Evolutionary conservation across 2,888 invertebrate species (phyloP).

Genomic region (Leucophenga maculata): DNA sequence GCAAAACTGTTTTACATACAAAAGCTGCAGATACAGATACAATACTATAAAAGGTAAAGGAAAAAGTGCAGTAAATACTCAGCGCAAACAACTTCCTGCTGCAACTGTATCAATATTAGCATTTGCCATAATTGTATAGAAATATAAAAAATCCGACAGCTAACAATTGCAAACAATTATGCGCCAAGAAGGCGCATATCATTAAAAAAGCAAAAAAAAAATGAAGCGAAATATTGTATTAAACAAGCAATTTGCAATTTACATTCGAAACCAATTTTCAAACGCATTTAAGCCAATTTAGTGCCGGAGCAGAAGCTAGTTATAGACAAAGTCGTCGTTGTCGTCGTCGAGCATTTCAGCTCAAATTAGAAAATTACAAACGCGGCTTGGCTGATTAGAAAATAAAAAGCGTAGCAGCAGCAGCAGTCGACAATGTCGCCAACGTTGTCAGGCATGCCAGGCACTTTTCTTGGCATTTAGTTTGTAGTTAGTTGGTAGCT

Average conservation of each 20-base stretch:
- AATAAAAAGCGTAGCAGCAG: slow-evolving; percentile 48
- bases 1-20: not conserved
- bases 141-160: slow-evolving; percentile 5
- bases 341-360: slow-evolving; percentile 24
- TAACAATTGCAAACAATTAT: slow-evolving; percentile 20
- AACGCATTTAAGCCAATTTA: slow-evolving; percentile 33
- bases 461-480: slow-evolving; percentile 26
- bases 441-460: slow-evolving; percentile 39
- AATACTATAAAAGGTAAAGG: too few relatives aligned
- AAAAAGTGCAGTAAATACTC: too few relatives aligned
- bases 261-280: slow-evolving; percentile 45
- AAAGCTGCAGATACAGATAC: not conserved
- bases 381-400: slow-evolving; percentile 56
- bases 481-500: slow-evolving; percentile 38
- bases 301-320: slow-evolving; percentile 34
- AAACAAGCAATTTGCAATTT: slow-evolving; percentile 51
- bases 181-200: slow-evolving; percentile 19
- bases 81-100: not conserved
- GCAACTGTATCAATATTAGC: slow-evolving; percentile 38
- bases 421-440: slow-evolving; percentile 38
- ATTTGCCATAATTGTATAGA: slow-evolving; percentile 37
- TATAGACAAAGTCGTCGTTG: slow-evolving; percentile 28
- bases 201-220: slow-evolving; percentile 29
- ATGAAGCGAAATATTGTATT: slow-evolving; percentile 39
- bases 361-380: slow-evolving; percentile 61